Base-by-base conservation (phyloP, 2,797 vertebrate genomes). In the Malacoctenus gilli region DNA sequence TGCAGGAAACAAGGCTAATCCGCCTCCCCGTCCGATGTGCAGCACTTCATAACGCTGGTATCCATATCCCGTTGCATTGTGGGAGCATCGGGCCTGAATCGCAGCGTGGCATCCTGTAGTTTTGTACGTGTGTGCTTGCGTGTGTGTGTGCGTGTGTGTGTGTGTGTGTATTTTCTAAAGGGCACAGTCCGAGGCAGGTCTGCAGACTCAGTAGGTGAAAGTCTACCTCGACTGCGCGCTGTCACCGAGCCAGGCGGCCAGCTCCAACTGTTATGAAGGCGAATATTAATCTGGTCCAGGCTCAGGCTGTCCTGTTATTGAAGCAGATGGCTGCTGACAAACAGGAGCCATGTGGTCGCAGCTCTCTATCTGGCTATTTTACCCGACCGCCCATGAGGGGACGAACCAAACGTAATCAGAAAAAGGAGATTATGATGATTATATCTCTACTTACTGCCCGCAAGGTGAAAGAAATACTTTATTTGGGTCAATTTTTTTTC, bases 311-410 rank as follows among this genome's bases (percentile, higher is more conserved):
- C 61, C 64, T 74, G 77, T 73, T 79, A 75, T 47, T 76, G 79
- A 77, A 84, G 60, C 87, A 92, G 88, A 91, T 92, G 87, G 87
- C 75, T 75, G 67, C 69, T 75, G 68, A 82, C 72, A 76, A 82
- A 75, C 80, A 73, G 37, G 71, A 80, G 56, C 49, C 74, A 77
- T 58, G 23, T 80, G 75, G 71, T 59, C 62, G 58, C 40, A 43
- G 32, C 20, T 56, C 30, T 68, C 52, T 51, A 6, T 51, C 35
- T 38, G 8, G 31, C 21, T 39, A 38, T 37, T 14, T 14, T 12
- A 18, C 37, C 58, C 34, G 16, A 23, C 36, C 18, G 4, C 57
- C 61, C n/a, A 13, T 48, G 28, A 46, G 11, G 18, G 4, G 8
- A 9, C 36, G 19, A 38, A 38, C 37, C 37, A 39, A 2, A 39